These are phyloP conservation scores for Lampris megalopsis DNA, from an alignment of 2,113 vertebrate genomes.

Conservation along the genomic window DNA sequence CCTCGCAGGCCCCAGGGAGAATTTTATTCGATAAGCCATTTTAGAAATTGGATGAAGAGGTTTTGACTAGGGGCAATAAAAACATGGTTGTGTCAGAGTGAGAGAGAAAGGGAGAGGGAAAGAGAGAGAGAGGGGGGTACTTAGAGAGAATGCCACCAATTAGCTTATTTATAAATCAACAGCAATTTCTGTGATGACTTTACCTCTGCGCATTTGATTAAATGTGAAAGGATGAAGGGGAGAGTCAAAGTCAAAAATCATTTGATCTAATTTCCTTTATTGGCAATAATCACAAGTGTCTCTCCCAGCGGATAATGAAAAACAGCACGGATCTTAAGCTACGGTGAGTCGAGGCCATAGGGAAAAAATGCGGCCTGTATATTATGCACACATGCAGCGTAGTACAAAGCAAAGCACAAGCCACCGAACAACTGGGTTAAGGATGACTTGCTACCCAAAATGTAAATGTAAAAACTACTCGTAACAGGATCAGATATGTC, in stretches of 20 bases:
- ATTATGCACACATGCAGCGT: constrained; percentile 4
- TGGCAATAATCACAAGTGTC: constrained; percentile 80
- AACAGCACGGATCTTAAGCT: constrained; percentile 68
- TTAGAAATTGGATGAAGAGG: constrained; percentile 93
- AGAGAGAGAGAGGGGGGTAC: constrained; percentile 80
- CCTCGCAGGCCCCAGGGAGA: constrained; percentile 78
- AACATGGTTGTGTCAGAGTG: constrained; percentile 76
- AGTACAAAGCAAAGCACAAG: neutral
- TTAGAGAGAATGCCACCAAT: constrained; percentile 93
- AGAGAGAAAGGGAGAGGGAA: neutral
- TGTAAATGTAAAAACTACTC: neutral
- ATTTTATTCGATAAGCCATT: constrained; percentile 92
- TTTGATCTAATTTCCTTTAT: constrained; percentile 88
- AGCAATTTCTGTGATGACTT: constrained; percentile 92
- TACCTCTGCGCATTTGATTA: constrained; percentile 91
- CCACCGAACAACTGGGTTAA: constrained; percentile 2
- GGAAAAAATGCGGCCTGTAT: constrained; percentile 70
- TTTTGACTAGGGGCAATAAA: constrained; percentile 92
- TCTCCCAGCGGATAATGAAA: constrained; percentile 68
- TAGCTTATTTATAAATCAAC: constrained; percentile 98
- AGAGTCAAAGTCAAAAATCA: constrained; percentile 85
- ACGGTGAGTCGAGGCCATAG: constrained; percentile 60
- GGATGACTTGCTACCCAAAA: neutral
- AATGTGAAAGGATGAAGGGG: constrained; percentile 75
- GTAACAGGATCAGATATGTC: neutral